phyloP scores from a whole-genome alignment of 2,888 invertebrate species.

The Apodemia duryi region DNA sequence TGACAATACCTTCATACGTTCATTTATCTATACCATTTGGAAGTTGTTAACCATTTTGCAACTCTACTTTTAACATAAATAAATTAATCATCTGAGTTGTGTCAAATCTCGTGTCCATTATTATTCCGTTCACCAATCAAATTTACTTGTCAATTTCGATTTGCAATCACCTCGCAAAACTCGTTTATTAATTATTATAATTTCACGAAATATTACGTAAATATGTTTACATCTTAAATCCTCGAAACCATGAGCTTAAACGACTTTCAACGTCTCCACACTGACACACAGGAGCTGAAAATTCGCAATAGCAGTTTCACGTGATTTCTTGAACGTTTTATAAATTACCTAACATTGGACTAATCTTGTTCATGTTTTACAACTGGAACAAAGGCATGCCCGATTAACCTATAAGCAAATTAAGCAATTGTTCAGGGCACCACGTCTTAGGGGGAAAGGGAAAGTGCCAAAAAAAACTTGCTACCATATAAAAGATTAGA shows the following conservation, averaged over 20 bases:
- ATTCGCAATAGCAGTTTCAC: background rate
- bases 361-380: too few species aligned
- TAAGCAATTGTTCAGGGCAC: too few species aligned
- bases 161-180: conserved; percentile 41
- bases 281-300: background rate
- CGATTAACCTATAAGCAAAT: too few species aligned
- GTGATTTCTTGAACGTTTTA: too few species aligned
- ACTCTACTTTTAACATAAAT: conserved; percentile 6
- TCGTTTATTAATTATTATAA: conserved; percentile 31
- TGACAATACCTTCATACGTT: too few species aligned
- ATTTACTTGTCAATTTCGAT: conserved; percentile 58
- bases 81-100: conserved; percentile 17
- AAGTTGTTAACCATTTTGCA: too few species aligned
- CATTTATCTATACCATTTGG: too few species aligned
- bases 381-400: too few species aligned
- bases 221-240: conserved; percentile 35
- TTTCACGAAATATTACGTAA: conserved; percentile 41
- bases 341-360: too few species aligned
- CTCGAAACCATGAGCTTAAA: background rate
- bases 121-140: conserved; percentile 30
- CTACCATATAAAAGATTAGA: too few species aligned
- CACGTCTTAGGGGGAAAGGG: too few species aligned
- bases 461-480: too few species aligned
- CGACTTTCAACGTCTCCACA: background rate
- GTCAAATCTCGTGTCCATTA: conserved; percentile 22